Base-by-base conservation (phyloP, 64 coral and sea anemone species). In the Stylophora pistillata region DNA sequence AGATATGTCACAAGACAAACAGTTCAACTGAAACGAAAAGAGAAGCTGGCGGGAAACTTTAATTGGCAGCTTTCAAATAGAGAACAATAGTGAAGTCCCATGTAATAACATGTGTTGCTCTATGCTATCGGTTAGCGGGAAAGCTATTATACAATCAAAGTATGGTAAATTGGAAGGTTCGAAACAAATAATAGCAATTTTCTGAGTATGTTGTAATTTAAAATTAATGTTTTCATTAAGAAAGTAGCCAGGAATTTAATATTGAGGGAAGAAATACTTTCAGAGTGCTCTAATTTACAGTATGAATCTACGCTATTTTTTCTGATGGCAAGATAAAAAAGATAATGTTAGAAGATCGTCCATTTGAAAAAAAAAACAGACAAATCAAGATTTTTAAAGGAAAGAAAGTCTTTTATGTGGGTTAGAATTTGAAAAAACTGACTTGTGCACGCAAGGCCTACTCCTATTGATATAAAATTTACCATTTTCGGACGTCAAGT, bases 401-500 rank as follows among this genome's bases (percentile, higher is more conserved):
- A 68, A n/a, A 68, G 20, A 21, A 27, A 68, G 64, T 25, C 62
- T 18, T 18, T 17, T 65, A 68, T 26, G 23, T n/a, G 64, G 5
- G 25, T 25, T 4, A 47, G 21, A n/a, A 68, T 68, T 10, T 21
- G 64, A 68, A 68, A 68, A 21, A 10, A 68, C 12, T 73, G 14
- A 23, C 52, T 7, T 47, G 37, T 20, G 15, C 10, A 76, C 10
- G 34, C 34, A 76, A 76, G 29, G 34, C 32, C 15, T 76, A 4
- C 21, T 52, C 80, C 69, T 84, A 69, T 60, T 69, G 53, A 83
- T 84, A 69, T 20, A 84, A 84, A 84, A 69, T 53, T 68, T 7
- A 68, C 33, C 27, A 20, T 52, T 84, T 20, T 69, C 27, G 66
- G 66, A 33, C 61, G 6, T 1, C 53, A 68, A 13, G 66, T 15